These are phyloP conservation scores for Cephus nigrinus DNA, from an alignment of 2,888 invertebrate genomes.

Conservation along the genomic window DNA sequence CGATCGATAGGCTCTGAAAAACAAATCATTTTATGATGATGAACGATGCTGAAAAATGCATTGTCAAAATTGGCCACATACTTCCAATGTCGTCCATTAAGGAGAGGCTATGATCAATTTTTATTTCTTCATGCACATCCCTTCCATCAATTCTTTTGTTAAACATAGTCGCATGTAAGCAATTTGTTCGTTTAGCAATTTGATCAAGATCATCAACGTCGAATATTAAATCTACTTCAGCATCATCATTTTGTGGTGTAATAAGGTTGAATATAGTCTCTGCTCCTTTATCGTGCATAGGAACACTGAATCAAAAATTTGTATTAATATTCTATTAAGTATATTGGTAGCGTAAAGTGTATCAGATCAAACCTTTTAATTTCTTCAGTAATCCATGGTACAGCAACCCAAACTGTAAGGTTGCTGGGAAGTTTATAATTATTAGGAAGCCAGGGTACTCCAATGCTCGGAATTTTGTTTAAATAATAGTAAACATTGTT, in stretches of 20 bases:
- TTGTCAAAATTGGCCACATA: constrained; percentile 16
- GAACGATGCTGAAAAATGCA: not conserved
- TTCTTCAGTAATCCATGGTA: constrained; percentile 67
- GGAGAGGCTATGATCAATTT: not conserved
- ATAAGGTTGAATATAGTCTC: constrained; percentile 51
- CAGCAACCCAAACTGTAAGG: constrained; percentile 68
- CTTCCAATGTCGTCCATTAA: constrained; percentile 34
- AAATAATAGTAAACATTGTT: constrained; percentile 64
- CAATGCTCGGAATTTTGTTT: constrained; percentile 64
- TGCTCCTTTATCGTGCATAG: constrained; percentile 25
- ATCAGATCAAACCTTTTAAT: constrained; percentile 36
- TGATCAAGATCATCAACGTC: constrained; percentile 17
- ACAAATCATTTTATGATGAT: not conserved
- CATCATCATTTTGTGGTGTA: constrained; percentile 26
- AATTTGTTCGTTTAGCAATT: not conserved
- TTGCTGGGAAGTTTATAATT: constrained; percentile 67
- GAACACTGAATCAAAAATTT: constrained; percentile 25
- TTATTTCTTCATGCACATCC: not conserved
- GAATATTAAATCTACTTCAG: constrained; percentile 26
- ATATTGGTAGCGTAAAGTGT: not conserved
- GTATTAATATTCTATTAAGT: not conserved
- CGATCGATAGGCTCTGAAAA: not conserved
- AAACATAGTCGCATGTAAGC: not conserved
- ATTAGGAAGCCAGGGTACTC: constrained; percentile 68
- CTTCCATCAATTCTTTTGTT: not conserved